phyloP scores from a whole-genome alignment of 2,888 invertebrate genomes.

The Crepidodera aurea region DNA sequence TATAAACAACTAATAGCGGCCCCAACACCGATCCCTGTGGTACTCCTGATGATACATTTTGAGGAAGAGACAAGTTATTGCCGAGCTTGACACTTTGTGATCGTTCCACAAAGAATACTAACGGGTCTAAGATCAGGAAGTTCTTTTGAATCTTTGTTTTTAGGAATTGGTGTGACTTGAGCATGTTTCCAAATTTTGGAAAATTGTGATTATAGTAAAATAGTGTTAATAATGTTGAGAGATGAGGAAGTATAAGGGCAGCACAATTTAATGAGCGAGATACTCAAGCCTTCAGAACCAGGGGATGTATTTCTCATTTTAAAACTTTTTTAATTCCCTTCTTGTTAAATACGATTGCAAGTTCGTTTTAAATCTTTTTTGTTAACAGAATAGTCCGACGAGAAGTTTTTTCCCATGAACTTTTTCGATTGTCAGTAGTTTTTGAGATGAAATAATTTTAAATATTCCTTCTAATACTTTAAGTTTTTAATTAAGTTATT shows the following conservation, averaged over 20 bases:
- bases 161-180: constrained; percentile 1
- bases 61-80: not conserved
- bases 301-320: not conserved
- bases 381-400: no score
- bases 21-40: not conserved
- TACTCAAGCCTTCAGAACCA: not conserved
- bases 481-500: no score
- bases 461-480: no score
- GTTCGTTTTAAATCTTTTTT: no score
- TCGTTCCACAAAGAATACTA: not conserved
- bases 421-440: no score
- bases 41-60: not conserved
- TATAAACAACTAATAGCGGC: not conserved
- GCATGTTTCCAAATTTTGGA: constrained; percentile 5
- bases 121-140: not conserved
- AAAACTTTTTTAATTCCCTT: no score
- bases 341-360: no score
- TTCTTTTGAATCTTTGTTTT: not conserved
- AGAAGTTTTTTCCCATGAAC: no score
- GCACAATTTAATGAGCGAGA: not conserved
- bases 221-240: constrained; percentile 2
- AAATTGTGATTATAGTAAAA: constrained; percentile 1
- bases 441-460: no score
- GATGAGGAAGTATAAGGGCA: not conserved
- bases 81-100: not conserved